Percentiles rank a stretch among this genome's conserved stretches.
Conservation (phyloP, 2,797 vertebrate species). For the Chelonia mydas region DNA sequence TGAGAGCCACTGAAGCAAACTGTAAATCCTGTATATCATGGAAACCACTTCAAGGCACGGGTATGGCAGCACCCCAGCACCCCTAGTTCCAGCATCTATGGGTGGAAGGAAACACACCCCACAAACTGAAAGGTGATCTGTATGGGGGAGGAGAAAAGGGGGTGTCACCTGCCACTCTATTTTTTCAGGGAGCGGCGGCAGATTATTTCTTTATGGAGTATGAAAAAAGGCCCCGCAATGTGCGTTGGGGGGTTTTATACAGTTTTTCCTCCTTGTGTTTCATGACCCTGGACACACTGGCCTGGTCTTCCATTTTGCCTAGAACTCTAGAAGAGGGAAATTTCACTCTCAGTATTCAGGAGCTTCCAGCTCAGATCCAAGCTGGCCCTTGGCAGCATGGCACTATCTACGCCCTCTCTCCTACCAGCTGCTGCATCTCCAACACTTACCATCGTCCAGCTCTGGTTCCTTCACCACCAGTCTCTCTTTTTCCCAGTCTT, state of each 20-base stretch:
- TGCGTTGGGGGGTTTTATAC: not conserved
- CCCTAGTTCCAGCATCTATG: no score
- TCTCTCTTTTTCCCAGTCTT: conserved; percentile 72
- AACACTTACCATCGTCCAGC: conserved; percentile 76
- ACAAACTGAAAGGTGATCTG: not conserved
- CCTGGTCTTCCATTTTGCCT: not conserved
- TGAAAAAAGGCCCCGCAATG: not conserved
- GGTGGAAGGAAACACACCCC: not conserved
- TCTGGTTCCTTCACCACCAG: conserved; percentile 70
- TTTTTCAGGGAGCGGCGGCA: no score
- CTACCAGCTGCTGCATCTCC: not conserved
- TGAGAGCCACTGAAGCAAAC: no score
- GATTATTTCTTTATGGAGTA: not conserved
- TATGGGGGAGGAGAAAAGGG: not conserved
- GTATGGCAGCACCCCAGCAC: no score
- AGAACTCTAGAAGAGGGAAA: not conserved
- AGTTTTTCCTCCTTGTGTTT: not conserved
- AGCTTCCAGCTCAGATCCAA: not conserved
- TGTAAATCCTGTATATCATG: no score
- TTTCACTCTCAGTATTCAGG: not conserved
- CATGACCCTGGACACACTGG: not conserved
- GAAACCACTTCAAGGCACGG: no score
- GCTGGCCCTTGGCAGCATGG: not conserved
- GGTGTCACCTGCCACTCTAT: not conserved
- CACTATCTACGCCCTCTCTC: not conserved